These are phyloP conservation scores for Apodemia mormo DNA, from an alignment of 2,888 invertebrate species.

Conservation along the genomic window DNA sequence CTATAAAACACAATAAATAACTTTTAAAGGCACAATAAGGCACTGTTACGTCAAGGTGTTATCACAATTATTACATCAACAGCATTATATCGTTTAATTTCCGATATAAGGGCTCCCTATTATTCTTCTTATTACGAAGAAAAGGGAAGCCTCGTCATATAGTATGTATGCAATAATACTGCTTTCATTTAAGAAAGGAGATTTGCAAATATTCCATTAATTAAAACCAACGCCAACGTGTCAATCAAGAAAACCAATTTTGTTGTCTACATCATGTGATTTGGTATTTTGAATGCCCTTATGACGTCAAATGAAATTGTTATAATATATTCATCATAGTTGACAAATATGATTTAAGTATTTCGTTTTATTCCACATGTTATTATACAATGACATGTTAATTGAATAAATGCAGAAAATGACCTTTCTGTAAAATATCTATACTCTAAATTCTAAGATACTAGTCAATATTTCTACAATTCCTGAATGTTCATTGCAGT, in stretches of 20 bases:
- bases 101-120: slow-evolving; percentile 60
- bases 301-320: slow-evolving; percentile 24
- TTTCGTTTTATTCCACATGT: slow-evolving; percentile 22
- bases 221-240: slow-evolving; percentile 50
- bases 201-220: slow-evolving; percentile 53
- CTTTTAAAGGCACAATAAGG: slow-evolving; percentile 78
- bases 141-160: slow-evolving; percentile 62
- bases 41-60: slow-evolving; percentile 77
- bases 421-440: slow-evolving; percentile 58
- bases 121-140: slow-evolving; percentile 64
- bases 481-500: neutral
- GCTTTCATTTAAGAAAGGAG: slow-evolving; percentile 69
- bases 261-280: slow-evolving; percentile 25
- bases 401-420: slow-evolving; percentile 77
- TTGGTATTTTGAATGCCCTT: slow-evolving; percentile 39
- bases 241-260: slow-evolving; percentile 49
- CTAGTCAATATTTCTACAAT: neutral
- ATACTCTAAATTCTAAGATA: neutral
- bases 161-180: slow-evolving; percentile 56
- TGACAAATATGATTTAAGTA: slow-evolving; percentile 20
- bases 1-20: slow-evolving; percentile 76
- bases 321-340: slow-evolving; percentile 18
- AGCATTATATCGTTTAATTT: slow-evolving; percentile 42
- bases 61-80: slow-evolving; percentile 61
- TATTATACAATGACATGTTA: slow-evolving; percentile 58